Conservation (phyloP, 2,888 invertebrate species). For the Digitonthophagus gazella region DNA sequence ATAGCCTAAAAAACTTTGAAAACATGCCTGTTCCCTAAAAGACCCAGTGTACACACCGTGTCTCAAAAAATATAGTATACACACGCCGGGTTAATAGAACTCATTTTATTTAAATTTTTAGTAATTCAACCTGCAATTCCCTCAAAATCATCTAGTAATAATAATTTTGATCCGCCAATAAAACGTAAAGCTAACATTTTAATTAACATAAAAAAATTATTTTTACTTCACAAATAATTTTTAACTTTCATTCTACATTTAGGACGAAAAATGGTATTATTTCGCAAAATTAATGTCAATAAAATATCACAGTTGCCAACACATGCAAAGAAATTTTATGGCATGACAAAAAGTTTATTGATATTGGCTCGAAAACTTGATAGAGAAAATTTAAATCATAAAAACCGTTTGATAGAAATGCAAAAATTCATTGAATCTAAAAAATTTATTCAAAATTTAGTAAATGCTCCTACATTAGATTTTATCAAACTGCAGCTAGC, state of each 20-base stretch:
- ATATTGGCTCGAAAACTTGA: neutral
- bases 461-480: constrained; percentile 18
- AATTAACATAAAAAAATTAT: no score
- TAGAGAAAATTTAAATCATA: neutral
- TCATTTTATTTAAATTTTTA: no score
- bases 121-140: no score
- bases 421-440: neutral
- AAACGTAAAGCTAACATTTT: no score
- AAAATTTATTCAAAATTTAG: constrained; percentile 3
- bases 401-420: neutral
- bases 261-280: neutral
- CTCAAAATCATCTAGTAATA: no score
- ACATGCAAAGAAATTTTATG: constrained; percentile 2
- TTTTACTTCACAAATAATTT: no score
- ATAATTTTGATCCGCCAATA: no score
- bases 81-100: no score
- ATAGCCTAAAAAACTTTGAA: no score
- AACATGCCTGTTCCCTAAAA: no score
- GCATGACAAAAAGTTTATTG: neutral
- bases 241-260: neutral
- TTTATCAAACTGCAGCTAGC: constrained; percentile 29
- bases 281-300: neutral
- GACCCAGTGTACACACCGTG: no score
- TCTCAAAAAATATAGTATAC: no score
- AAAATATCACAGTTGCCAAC: neutral